phyloP scores from a whole-genome alignment of 2,113 vertebrate species.

The Equus przewalskii region DNA sequence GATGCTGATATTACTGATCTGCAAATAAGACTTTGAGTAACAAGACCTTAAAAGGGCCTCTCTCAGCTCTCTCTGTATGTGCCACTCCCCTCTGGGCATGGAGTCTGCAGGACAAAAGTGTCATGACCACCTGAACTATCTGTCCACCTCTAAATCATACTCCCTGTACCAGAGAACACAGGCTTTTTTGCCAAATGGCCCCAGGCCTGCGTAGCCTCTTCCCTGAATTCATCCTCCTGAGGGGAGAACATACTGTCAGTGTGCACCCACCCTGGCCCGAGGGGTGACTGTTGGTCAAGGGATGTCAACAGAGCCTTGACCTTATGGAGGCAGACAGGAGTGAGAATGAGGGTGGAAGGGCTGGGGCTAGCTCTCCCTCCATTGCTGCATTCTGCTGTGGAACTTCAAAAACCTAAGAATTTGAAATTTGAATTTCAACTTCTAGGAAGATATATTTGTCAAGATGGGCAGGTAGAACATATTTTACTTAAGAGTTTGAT shows the following conservation, averaged over 20 bases:
- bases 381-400: neutral
- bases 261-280: neutral
- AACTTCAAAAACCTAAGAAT: neutral
- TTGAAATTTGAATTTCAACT: neutral
- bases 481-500: neutral
- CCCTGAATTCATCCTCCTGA: neutral
- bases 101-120: neutral
- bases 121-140: neutral
- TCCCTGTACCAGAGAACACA: neutral
- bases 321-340: neutral
- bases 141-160: neutral
- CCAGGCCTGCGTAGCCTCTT: neutral
- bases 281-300: neutral
- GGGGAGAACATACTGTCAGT: neutral
- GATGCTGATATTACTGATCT: neutral
- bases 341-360: neutral
- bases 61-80: neutral
- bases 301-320: neutral
- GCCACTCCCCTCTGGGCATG: neutral
- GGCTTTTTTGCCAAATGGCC: neutral
- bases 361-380: neutral
- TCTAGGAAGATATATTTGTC: neutral
- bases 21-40: neutral
- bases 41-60: neutral
- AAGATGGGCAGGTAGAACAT: neutral